phyloP scores from a whole-genome alignment of 1,140 invertebrate genomes.

The Drosophila tropicalis region DNA sequence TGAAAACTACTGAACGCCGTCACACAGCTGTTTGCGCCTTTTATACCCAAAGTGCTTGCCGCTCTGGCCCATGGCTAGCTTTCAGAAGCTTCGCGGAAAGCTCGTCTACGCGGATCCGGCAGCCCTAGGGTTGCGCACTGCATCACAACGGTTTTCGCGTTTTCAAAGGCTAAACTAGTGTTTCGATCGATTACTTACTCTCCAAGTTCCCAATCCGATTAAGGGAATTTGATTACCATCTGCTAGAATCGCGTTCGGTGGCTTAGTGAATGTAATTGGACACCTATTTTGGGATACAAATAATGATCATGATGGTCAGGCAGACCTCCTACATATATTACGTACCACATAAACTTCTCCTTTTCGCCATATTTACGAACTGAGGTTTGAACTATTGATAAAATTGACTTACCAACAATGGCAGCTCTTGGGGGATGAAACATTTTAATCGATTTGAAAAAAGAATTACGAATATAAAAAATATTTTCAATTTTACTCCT shows the following conservation, averaged over 20 bases:
- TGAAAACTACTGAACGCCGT: slow-evolving; percentile 34
- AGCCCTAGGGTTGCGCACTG: slow-evolving; percentile 35
- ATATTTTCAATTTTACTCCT: neutral
- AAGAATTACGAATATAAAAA: neutral
- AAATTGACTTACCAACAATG: neutral
- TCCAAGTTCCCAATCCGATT: slow-evolving; percentile 60
- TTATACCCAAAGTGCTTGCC: slow-evolving; percentile 51
- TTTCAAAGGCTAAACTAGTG: neutral
- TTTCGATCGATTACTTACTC: slow-evolving; percentile 27
- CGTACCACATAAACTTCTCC: slow-evolving; percentile 50
- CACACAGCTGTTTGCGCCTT: slow-evolving; percentile 53
- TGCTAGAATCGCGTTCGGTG: slow-evolving; percentile 32
- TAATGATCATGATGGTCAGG: too few relatives aligned
- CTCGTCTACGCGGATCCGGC: slow-evolving; percentile 2
- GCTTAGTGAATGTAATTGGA: slow-evolving; percentile 11
- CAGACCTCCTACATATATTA: too few relatives aligned
- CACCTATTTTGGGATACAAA: slow-evolving; percentile 11
- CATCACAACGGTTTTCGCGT: slow-evolving; percentile 12
- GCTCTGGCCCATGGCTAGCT: neutral
- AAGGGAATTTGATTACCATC: slow-evolving; percentile 47
- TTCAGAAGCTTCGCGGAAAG: slow-evolving; percentile 37
- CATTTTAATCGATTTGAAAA: slow-evolving; percentile 2
- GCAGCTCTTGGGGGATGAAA: slow-evolving; percentile 1
- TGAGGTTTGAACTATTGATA: neutral
- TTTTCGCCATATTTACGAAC: slow-evolving; percentile 17